Evolutionary conservation across 2,113 vertebrate species (phyloP).

Genomic region (Astur gentilis): DNA sequence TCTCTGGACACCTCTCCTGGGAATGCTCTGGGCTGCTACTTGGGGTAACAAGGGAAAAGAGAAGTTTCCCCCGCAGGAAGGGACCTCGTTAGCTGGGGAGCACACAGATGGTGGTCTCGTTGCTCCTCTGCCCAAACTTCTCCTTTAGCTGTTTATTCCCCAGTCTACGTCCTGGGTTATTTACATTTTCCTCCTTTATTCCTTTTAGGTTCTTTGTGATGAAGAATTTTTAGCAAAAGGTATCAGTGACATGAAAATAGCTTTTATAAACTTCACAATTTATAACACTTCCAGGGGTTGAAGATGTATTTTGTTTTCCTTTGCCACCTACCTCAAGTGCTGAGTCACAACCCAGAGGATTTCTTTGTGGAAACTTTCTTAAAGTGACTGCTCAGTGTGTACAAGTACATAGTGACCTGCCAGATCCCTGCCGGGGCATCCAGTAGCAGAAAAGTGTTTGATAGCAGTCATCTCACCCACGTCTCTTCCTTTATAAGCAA

Average conservation of each 20-base stretch:
- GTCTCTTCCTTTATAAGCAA: neutral
- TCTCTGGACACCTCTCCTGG: neutral
- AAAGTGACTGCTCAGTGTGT: neutral
- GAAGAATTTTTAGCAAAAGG: neutral
- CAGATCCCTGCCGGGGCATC: neutral
- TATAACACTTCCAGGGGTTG: neutral
- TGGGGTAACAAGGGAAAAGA: neutral
- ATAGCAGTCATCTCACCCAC: neutral
- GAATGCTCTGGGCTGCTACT: neutral
- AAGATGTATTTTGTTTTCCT: neutral
- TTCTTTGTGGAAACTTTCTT: neutral
- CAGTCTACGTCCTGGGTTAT: neutral
- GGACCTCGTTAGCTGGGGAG: neutral
- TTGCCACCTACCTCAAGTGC: neutral
- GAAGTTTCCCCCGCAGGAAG: neutral
- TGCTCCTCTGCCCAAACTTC: too few species aligned
- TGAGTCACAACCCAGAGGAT: neutral
- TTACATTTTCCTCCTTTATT: neutral
- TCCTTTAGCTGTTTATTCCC: neutral
- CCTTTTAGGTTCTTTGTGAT: neutral
- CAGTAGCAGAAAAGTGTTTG: neutral
- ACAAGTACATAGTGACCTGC: neutral
- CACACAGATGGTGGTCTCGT: neutral
- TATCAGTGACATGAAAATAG: neutral
- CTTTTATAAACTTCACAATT: neutral